Conservation (phyloP, 2,888 invertebrate species). For the Hylaea fasciaria region DNA sequence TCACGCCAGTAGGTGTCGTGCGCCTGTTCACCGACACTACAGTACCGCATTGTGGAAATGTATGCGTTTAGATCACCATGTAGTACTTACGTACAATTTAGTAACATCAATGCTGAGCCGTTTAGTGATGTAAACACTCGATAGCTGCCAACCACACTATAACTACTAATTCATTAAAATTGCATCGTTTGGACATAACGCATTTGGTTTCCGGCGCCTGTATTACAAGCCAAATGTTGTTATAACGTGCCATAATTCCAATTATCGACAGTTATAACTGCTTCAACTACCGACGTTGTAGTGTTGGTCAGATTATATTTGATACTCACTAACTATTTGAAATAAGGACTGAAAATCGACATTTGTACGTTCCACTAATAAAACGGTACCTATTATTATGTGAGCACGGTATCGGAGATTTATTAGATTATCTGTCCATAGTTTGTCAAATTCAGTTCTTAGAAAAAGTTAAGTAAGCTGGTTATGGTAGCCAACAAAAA, state of each 20-base stretch:
- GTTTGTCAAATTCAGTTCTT: no score
- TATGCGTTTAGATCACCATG: no score
- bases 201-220: conserved; percentile 55
- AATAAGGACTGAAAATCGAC: conserved; percentile 1
- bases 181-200: conserved; percentile 31
- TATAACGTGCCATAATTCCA: not conserved
- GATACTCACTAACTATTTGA: not conserved
- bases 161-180: conserved; percentile 26
- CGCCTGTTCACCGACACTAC: no score
- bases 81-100: no score
- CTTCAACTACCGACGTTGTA: no score
- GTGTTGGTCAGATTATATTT: not conserved
- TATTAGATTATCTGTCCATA: no score
- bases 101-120: not conserved
- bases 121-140: not conserved
- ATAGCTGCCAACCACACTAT: not conserved
- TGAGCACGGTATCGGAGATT: not conserved
- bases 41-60: not conserved
- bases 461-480: no score
- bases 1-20: no score
- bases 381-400: not conserved
- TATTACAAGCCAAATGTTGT: conserved; percentile 54
- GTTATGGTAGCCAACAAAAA: no score
- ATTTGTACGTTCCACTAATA: no score
- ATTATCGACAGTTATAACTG: no score